Evolutionary conservation across 2,113 vertebrate genomes (phyloP).

Genomic region (Lipophrys pholis): DNA sequence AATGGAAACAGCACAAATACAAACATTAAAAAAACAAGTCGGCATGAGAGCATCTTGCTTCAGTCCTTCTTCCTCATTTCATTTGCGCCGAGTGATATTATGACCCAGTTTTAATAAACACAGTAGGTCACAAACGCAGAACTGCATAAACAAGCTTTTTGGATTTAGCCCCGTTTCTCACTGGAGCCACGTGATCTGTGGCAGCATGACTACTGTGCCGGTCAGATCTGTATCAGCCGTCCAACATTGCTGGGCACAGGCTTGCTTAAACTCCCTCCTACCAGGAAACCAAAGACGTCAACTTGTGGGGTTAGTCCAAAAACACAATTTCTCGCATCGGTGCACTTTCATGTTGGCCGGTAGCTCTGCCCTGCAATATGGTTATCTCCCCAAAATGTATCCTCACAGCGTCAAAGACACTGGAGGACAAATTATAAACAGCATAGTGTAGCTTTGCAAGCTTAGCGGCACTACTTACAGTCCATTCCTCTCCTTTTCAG

Average conservation of each 20-base stretch:
- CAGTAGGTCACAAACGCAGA: constrained; percentile 56
- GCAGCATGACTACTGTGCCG: constrained; percentile 60
- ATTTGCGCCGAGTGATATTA: constrained; percentile 40
- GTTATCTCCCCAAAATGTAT: constrained; percentile 43
- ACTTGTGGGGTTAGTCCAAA: constrained; percentile 65
- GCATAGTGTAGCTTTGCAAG: constrained; percentile 17
- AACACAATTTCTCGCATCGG: constrained; percentile 73
- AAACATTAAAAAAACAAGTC: constrained; percentile 19
- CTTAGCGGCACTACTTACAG: constrained; percentile 30
- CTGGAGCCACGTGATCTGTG: constrained; percentile 56
- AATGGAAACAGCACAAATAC: constrained; percentile 27
- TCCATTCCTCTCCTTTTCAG: constrained; percentile 29
- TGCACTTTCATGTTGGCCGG: constrained; percentile 63
- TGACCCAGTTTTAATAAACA: constrained; percentile 57
- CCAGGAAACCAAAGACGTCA: constrained; percentile 68
- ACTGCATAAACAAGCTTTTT: constrained; percentile 62
- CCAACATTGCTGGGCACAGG: constrained; percentile 62
- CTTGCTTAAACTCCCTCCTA: constrained; percentile 46
- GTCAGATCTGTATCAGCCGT: constrained; percentile 58
- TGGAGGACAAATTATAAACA: constrained; percentile 29
- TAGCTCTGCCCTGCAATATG: constrained; percentile 46
- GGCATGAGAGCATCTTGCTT: constrained; percentile 31
- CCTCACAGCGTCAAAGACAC: constrained; percentile 37
- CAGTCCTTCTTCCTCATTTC: constrained; percentile 34
- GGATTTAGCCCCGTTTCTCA: constrained; percentile 52